A percentile compares a stretch with the other conserved stretches of the same genome.
phyloP scores from a whole-genome alignment of 2,113 vertebrate species.

The Carassius carassius region DNA sequence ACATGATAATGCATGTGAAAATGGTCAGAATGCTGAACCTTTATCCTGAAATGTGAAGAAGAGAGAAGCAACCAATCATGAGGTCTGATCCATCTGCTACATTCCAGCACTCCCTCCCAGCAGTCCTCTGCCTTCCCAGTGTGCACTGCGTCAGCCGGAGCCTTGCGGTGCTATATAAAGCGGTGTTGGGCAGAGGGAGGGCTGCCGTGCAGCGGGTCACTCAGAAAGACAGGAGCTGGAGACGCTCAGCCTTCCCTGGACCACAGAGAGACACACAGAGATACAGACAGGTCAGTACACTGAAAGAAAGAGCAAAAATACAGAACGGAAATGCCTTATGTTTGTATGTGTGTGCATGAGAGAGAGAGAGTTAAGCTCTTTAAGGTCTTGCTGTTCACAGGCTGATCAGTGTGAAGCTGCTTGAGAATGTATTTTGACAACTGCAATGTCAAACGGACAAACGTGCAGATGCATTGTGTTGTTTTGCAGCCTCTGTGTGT shows the following conservation, averaged over 20 bases:
- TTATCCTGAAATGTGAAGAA: background rate
- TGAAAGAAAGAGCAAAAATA: slow-evolving; percentile 53
- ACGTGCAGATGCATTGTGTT: background rate
- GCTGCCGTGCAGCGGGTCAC: slow-evolving; percentile 69
- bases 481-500: background rate
- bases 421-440: slow-evolving; percentile 45
- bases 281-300: slow-evolving; percentile 72
- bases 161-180: slow-evolving; percentile 76
- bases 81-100: background rate
- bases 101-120: slow-evolving; percentile 27
- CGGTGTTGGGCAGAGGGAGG: slow-evolving; percentile 62
- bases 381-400: background rate
- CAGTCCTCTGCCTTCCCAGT: slow-evolving; percentile 66
- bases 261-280: slow-evolving; percentile 33
- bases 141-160: slow-evolving; percentile 68
- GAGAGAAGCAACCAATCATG: background rate
- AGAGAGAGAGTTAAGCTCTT: slow-evolving; percentile 46
- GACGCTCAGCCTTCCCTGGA: slow-evolving; percentile 66
- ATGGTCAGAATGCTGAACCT: background rate
- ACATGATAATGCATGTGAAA: background rate
- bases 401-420: background rate
- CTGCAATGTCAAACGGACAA: slow-evolving; percentile 32
- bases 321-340: slow-evolving; percentile 19
- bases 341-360: slow-evolving; percentile 24
- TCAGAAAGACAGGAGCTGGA: slow-evolving; percentile 60